These are phyloP conservation scores for Paratilapia polleni DNA, from an alignment of 2,113 vertebrate genomes.

Conservation along the genomic window DNA sequence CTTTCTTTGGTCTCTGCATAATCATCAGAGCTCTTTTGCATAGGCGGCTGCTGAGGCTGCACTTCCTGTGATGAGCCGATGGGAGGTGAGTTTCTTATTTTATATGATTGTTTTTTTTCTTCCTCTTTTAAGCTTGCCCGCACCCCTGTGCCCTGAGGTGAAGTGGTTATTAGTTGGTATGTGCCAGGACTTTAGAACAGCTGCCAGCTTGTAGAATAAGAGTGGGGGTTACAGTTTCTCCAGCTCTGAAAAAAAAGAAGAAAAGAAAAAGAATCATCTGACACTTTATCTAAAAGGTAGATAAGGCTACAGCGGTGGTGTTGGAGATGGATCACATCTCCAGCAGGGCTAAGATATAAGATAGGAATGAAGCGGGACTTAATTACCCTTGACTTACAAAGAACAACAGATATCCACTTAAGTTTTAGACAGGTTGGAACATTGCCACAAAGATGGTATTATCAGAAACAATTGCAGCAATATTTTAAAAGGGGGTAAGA, in stretches of 20 bases:
- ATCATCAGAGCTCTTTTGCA: conserved; percentile 58
- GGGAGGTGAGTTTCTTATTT: conserved; percentile 33
- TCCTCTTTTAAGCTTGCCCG: conserved; percentile 39
- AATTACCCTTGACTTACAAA: conserved; percentile 30
- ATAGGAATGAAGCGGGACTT: conserved; percentile 33
- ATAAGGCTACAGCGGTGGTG: conserved; percentile 23
- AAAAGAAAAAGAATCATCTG: conserved; percentile 4
- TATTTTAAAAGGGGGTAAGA: neutral
- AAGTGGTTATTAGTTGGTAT: conserved; percentile 52
- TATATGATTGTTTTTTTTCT: conserved; percentile 37
- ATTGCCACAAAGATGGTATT: neutral
- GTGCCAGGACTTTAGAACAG: conserved; percentile 36
- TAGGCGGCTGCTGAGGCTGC: conserved; percentile 68
- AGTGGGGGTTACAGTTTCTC: conserved; percentile 6
- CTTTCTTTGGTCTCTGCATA: conserved; percentile 65
- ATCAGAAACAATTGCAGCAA: neutral
- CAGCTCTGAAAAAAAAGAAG: neutral
- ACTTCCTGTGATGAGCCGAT: conserved; percentile 60
- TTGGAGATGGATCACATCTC: conserved; percentile 31
- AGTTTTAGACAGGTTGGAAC: conserved; percentile 8
- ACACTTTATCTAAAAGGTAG: conserved; percentile 32
- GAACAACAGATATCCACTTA: conserved; percentile 29
- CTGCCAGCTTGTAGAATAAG: conserved; percentile 25
- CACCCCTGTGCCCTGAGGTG: conserved; percentile 39
- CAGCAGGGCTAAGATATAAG: neutral